A percentile compares a stretch with the other conserved stretches of the same genome.
Conservation (phyloP, 2,113 vertebrate genomes). For the Oenanthe melanoleuca region DNA sequence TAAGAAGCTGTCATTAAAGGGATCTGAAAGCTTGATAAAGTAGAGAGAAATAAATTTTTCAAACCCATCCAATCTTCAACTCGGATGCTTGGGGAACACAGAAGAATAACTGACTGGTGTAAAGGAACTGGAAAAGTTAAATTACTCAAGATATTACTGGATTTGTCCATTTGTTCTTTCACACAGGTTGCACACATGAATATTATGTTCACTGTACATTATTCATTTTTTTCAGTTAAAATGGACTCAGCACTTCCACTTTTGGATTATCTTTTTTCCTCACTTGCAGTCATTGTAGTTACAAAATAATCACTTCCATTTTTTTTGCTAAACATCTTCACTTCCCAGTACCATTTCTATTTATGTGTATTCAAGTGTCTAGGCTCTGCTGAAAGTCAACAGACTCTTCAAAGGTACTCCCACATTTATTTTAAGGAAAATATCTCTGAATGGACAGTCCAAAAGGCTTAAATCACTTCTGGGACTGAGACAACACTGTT, state of each 20-base stretch:
- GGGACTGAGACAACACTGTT: not conserved
- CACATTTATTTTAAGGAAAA: not conserved
- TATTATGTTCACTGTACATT: not conserved
- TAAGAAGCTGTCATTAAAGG: not conserved
- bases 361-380: not conserved
- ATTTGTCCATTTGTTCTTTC: not conserved
- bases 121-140: not conserved
- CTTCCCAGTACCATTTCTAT: not conserved
- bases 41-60: not conserved
- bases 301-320: not conserved
- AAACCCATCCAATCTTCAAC: not conserved
- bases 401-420: not conserved
- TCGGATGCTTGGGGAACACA: not conserved
- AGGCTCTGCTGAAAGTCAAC: not conserved
- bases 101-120: not conserved
- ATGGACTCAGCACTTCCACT: not conserved
- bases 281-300: not conserved
- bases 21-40: not conserved
- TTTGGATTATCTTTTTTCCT: not conserved
- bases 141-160: not conserved
- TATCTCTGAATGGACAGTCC: not conserved
- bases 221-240: not conserved
- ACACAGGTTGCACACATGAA: not conserved
- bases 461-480: not conserved
- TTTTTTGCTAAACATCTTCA: not conserved